phyloP scores from a whole-genome alignment of 2,888 invertebrate species.

The Yponomeuta sedellus region DNA sequence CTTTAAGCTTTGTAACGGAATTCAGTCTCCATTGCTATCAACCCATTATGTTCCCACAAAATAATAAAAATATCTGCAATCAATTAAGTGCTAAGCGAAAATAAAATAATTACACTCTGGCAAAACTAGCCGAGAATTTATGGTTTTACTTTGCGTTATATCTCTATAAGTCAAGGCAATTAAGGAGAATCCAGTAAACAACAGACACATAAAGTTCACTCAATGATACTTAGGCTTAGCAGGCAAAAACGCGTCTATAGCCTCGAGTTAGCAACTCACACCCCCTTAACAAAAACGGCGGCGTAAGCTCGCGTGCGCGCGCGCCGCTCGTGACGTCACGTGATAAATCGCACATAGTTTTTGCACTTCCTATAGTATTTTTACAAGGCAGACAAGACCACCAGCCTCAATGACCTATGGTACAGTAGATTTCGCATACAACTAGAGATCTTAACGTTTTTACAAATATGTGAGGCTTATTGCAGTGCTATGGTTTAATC shows the following conservation, averaged over 20 bases:
- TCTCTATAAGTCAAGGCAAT: background rate
- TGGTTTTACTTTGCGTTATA: too few relatives aligned
- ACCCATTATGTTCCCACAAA: too few relatives aligned
- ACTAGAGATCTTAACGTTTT: too few relatives aligned
- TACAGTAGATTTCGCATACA: too few relatives aligned
- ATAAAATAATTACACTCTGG: too few relatives aligned
- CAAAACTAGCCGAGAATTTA: too few relatives aligned
- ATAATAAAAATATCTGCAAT: too few relatives aligned
- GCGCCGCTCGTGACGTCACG: constrained; percentile 4
- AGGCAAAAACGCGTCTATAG: background rate
- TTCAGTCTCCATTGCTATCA: too few relatives aligned
- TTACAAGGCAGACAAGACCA: background rate
- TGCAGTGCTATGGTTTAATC: too few relatives aligned
- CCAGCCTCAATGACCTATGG: background rate
- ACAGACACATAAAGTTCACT: background rate
- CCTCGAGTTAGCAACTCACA: background rate
- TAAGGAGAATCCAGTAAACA: background rate
- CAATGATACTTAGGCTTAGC: background rate
- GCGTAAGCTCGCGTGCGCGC: constrained; percentile 14
- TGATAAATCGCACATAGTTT: constrained; percentile 7
- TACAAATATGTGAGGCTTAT: too few relatives aligned
- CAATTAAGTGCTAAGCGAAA: too few relatives aligned
- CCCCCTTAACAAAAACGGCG: constrained; percentile 6
- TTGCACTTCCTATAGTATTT: background rate
- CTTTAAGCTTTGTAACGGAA: too few relatives aligned